Base-by-base conservation (phyloP, 2,888 invertebrate genomes). In the Scaptomyza parva region DNA sequence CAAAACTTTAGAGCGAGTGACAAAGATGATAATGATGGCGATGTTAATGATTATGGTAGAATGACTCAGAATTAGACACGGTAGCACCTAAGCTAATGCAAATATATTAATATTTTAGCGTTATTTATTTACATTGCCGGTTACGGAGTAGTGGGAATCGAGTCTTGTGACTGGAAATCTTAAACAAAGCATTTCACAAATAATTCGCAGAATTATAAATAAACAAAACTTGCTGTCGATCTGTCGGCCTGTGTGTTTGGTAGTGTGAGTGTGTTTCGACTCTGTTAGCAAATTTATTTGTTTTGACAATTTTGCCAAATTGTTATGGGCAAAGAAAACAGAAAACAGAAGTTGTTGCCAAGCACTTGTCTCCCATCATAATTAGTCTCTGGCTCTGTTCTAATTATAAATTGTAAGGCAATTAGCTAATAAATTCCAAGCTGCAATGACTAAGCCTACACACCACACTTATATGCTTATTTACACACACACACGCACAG, bases 381-480 rank as follows among this genome's bases (percentile, higher is more conserved):
- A 76, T 62, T 66, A 62, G 55, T 59, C 54, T 61, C 37, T 39
- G 35, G 26, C 37, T 39, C 44, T 43, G 54, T 51, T 65, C 58
- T 70, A 74, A 74, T 72, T 78, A 80, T 81, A 81, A 85, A 78
- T 85, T 86, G 78, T 76, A 76, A 64, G 67, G 60, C 85, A 87
- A 87, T 82, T 87, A 85, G 76, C 83, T 74, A 74, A 86, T 81
- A 83, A 74, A 79, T 86, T 76, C 3, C 48, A 48, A 67, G 41
- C 53, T 82, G 67, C 61, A 67, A 66, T 71, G 66, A 78, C 75
- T 81, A 60, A 55, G 41, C 51, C 22, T 39, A 35, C 40, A 58
- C 45, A 24, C 33, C 6, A 35, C 35, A 35, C 14, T 35, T 14
- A 35, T 35, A 14, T 35, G 35, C 8, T 35, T 33, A 12, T n/a